Conservation (phyloP, 2,113 vertebrate genomes). For the Clarias macrocephalus region DNA sequence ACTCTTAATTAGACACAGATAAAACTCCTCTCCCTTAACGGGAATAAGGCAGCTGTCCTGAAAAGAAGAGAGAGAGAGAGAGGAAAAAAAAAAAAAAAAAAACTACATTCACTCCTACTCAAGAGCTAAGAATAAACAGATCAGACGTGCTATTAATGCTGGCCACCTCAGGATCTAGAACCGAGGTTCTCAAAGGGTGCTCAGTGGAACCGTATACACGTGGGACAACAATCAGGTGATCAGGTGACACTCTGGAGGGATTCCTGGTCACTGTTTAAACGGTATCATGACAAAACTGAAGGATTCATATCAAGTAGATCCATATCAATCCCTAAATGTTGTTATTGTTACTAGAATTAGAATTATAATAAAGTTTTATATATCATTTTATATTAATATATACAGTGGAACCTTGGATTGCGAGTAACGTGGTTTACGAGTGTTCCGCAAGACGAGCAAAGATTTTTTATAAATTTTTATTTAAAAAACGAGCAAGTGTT, state of each 20-base stretch:
- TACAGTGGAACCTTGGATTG: too few species aligned
- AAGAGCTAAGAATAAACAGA: slow-evolving; percentile 39
- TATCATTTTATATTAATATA: too few species aligned
- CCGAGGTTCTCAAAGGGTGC: neutral
- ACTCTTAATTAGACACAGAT: slow-evolving; percentile 71
- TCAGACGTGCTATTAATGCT: slow-evolving; percentile 22
- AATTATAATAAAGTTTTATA: neutral
- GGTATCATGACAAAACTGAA: too few species aligned
- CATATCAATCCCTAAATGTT: too few species aligned
- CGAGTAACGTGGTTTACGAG: too few species aligned
- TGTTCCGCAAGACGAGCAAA: too few species aligned
- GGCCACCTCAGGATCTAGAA: neutral
- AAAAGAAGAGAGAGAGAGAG: too few species aligned
- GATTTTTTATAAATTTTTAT: too few species aligned
- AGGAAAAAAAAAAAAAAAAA: neutral
- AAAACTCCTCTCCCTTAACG: slow-evolving; percentile 46
- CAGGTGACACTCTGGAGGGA: too few species aligned
- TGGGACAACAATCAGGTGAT: neutral
- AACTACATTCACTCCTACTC: neutral
- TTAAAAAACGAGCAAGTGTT: too few species aligned
- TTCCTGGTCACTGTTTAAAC: neutral
- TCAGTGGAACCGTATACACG: neutral
- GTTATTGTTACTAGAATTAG: neutral
- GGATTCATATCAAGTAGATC: neutral
- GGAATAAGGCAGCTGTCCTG: slow-evolving; percentile 60